Base-by-base conservation (phyloP, 2,797 vertebrate genomes). In the Potorous gilbertii region DNA sequence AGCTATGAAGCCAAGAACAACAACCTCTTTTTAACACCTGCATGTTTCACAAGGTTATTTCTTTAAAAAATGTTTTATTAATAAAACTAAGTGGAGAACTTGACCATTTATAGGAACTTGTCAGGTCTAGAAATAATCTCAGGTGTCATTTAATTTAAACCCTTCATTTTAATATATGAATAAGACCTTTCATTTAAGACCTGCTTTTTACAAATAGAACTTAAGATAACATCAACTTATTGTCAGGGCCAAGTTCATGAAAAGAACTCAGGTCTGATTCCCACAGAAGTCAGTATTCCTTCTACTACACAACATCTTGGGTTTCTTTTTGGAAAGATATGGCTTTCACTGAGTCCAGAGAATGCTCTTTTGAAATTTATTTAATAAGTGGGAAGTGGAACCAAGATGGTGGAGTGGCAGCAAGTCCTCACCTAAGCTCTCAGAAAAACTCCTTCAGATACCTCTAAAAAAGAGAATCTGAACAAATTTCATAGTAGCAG, bases 321-420 rank as follows among this genome's bases (percentile, higher is more conserved):
- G 74, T 94, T 62, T 74, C 56, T 81, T 91, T 91, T 81, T 94
- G 91, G 46, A 1, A 94, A 91, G 93, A 92, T 94, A 3, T 93
- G 59, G 52, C 11, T 5, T 27, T 56, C 4, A 57, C 62, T 94
- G 1, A 89, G 14, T 12, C 28, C 54, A 95, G 95, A 90, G 0
- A 56, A 90, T 62, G 94, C 29, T 94, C 13, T 93, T 94, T 87
- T 27, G 0, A 4, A 93, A 55, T 93, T 92, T 91, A 93, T 50
- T 28, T 93, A 95, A 94, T 92, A 91, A 57, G 52, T 5, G 52
- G 6, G 52, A 52, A 52, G 52, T 52, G 52, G 52, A 52, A 52
- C 52, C 52, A 52, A 52, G 52, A 52, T 52, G 52, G 52, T 52
- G 52, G 6, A 52, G 52, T 9, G 52, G 8, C 52, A 52, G 52